Conservation (phyloP, 2,797 vertebrate species). For the Euthynnus affinis region DNA sequence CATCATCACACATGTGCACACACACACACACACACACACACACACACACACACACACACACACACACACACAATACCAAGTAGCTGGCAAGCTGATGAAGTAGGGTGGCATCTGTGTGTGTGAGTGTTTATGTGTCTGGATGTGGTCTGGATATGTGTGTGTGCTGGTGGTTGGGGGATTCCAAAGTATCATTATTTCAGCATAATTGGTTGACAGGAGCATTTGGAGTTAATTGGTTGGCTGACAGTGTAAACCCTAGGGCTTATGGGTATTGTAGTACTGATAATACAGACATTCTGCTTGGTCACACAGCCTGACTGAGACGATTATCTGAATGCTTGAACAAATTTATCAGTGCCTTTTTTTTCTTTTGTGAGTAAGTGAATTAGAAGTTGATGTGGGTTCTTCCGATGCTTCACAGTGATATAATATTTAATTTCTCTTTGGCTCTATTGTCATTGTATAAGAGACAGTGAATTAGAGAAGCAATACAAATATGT, state of each 20-base stretch:
- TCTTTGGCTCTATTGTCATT: not conserved
- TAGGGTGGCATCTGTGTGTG: constrained; percentile 44
- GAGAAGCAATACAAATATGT: not conserved
- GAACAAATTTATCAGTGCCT: constrained; percentile 44
- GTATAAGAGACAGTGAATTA: not conserved
- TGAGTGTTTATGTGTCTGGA: constrained; percentile 5
- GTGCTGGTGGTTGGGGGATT: constrained; percentile 48
- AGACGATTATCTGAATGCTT: constrained; percentile 61
- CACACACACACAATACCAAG: constrained; percentile 10
- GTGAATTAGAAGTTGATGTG: constrained; percentile 14
- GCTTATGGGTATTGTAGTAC: constrained; percentile 80
- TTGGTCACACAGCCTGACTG: constrained; percentile 66
- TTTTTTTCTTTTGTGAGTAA: constrained; percentile 27
- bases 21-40: constrained; percentile 5
- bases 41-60: not conserved
- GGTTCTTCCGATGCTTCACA: constrained; percentile 4
- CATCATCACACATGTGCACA: constrained; percentile 57
- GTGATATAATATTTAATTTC: constrained; percentile 13
- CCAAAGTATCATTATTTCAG: constrained; percentile 74
- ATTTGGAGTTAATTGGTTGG: constrained; percentile 81
- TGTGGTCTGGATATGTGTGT: constrained; percentile 17
- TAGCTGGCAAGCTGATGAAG: constrained; percentile 49
- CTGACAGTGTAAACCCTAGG: constrained; percentile 73
- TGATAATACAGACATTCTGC: constrained; percentile 68
- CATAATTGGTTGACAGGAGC: constrained; percentile 77